phyloP scores from a whole-genome alignment of 2,113 vertebrate genomes.

The Lampris megalopsis region DNA sequence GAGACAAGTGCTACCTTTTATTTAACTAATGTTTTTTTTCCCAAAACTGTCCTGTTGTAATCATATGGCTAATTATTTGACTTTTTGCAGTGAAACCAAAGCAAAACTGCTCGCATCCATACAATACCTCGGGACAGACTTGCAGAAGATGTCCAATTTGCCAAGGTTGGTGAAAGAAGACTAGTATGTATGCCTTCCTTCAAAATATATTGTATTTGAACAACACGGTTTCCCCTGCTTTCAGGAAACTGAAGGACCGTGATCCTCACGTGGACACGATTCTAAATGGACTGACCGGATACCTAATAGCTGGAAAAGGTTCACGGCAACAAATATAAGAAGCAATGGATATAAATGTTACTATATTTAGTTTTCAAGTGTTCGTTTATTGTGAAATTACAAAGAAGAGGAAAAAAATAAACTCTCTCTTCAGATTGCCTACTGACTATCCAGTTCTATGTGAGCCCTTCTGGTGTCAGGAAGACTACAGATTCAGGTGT shows the following conservation, averaged over 20 bases:
- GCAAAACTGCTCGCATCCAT: conserved; percentile 83
- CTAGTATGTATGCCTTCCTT: too few species aligned
- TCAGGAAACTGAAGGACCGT: conserved; percentile 68
- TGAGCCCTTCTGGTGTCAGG: conserved; percentile 71
- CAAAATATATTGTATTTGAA: background rate
- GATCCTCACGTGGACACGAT: conserved; percentile 71
- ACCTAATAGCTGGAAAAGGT: conserved; percentile 78
- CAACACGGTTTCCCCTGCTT: background rate
- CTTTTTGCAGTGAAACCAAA: conserved; percentile 77
- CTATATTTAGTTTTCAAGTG: background rate
- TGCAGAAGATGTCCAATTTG: conserved; percentile 80
- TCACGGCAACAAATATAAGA: background rate
- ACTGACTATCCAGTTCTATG: conserved; percentile 83
- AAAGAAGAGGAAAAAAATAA: background rate
- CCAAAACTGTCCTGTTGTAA: background rate
- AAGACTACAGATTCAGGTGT: conserved; percentile 76
- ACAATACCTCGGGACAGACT: conserved; percentile 81
- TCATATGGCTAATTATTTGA: background rate
- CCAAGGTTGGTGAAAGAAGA: conserved; percentile 73
- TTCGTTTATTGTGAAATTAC: background rate
- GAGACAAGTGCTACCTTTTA: conserved; percentile 78
- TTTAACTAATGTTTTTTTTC: background rate
- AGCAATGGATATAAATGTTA: background rate
- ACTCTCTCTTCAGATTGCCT: conserved; percentile 73
- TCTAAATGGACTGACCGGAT: conserved; percentile 84